Evolutionary conservation across 37 sponge, comb jelly and placozoan genomes (phyloP).

Genomic region (Beroe ovata): DNA sequence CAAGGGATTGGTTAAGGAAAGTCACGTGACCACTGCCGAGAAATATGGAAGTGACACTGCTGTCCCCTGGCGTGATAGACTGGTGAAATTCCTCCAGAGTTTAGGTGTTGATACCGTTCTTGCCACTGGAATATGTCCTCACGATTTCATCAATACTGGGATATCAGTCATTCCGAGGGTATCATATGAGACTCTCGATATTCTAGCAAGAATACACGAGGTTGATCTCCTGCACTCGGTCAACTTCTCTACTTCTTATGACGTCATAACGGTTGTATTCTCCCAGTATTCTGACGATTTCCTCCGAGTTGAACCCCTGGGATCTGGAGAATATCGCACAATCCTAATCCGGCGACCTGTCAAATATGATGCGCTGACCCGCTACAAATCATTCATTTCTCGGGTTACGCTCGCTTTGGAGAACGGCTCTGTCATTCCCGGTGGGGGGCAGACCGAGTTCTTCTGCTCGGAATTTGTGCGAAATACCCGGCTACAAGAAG

Average conservation of each 20-base stretch:
- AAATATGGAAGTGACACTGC: neutral
- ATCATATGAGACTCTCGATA: neutral
- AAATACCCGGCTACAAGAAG: neutral
- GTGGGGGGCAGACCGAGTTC: conserved; percentile 4
- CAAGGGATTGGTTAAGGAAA: conserved; percentile 23
- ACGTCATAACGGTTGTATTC: neutral
- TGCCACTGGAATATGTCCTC: neutral
- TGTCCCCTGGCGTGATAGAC: neutral
- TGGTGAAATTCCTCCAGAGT: neutral
- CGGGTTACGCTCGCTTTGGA: neutral
- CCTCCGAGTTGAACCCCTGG: neutral
- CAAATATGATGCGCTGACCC: neutral
- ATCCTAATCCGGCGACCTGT: neutral
- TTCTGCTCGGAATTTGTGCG: neutral
- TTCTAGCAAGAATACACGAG: neutral
- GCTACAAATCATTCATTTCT: conserved; percentile 7
- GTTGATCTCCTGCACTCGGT: conserved; percentile 6
- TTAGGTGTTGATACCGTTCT: conserved; percentile 12
- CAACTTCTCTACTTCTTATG: neutral
- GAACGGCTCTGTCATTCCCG: neutral
- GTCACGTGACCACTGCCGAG: neutral
- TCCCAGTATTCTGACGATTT: neutral
- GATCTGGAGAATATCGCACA: neutral
- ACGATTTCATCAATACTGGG: neutral
- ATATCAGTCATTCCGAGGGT: neutral